Conservation (phyloP, 37 sponge, comb jelly and placozoan genomes). For the Aphrocallistes beatrix region DNA sequence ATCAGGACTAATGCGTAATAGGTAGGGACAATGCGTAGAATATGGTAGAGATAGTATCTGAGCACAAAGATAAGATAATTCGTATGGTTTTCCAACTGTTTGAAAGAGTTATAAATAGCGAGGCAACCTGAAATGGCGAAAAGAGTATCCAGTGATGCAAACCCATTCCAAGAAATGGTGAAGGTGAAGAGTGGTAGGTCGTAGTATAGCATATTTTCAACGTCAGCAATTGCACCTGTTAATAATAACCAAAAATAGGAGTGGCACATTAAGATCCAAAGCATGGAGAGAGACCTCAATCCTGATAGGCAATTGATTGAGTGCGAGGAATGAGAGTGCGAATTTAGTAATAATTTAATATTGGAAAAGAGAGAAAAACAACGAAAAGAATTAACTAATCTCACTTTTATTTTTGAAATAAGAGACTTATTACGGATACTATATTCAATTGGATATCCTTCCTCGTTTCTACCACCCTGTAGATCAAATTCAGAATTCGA, state of each 20-base stretch:
- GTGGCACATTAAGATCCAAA: not conserved
- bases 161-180: not conserved
- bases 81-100: not conserved
- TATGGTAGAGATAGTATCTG: slow-evolving; percentile 56
- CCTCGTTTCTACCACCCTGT: not conserved
- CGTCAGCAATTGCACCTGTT: not conserved
- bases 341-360: not conserved
- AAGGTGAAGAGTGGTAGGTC: not conserved
- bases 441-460: not conserved
- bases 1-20: slow-evolving; percentile 57
- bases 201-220: not conserved
- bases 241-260: not conserved
- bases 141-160: not conserved
- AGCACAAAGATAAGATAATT: not conserved
- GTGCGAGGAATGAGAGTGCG: not conserved
- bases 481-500: not conserved
- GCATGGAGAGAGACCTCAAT: not conserved
- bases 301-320: not conserved
- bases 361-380: not conserved
- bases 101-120: not conserved
- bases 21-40: slow-evolving; percentile 59
- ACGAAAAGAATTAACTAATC: not conserved
- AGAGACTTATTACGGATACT: no score
- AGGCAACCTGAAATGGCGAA: slow-evolving; percentile 13
- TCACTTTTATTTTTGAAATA: not conserved